Evolutionary conservation across 2,113 vertebrate species (phyloP).

Genomic region (Bombycilla garrulus): DNA sequence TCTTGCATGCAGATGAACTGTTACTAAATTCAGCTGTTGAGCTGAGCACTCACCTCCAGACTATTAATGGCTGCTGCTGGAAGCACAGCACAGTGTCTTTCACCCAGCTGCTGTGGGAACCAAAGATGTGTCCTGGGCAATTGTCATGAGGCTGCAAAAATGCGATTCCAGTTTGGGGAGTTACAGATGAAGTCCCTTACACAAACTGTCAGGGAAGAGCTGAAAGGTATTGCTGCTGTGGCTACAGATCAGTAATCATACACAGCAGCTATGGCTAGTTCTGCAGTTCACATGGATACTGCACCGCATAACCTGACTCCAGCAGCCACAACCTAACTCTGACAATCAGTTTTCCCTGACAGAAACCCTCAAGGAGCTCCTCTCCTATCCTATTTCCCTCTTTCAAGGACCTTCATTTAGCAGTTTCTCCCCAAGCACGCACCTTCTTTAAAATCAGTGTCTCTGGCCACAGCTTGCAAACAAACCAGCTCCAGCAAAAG

Average conservation of each 20-base stretch:
- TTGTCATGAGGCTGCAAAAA: background rate
- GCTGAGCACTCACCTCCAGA: background rate
- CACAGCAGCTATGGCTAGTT: rapidly evolving
- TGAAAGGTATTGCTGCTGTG: background rate
- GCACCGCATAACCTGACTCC: background rate
- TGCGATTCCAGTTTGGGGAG: background rate
- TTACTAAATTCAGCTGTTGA: background rate
- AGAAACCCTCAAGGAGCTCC: background rate
- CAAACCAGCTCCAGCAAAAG: background rate
- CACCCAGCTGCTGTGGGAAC: background rate
- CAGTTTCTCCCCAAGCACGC: background rate
- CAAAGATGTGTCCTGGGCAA: background rate
- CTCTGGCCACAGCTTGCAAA: background rate
- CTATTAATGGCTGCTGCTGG: background rate
- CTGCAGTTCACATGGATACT: background rate
- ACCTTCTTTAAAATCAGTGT: background rate
- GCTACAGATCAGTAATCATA: background rate
- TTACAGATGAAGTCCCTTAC: background rate
- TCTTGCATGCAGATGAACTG: background rate
- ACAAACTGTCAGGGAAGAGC: background rate
- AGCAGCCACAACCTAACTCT: background rate
- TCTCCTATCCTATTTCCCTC: background rate
- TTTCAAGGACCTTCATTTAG: background rate
- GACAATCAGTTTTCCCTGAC: background rate
- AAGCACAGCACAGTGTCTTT: background rate